Base-by-base conservation (phyloP, 2,113 vertebrate genomes). In the Scalopus aquaticus region DNA sequence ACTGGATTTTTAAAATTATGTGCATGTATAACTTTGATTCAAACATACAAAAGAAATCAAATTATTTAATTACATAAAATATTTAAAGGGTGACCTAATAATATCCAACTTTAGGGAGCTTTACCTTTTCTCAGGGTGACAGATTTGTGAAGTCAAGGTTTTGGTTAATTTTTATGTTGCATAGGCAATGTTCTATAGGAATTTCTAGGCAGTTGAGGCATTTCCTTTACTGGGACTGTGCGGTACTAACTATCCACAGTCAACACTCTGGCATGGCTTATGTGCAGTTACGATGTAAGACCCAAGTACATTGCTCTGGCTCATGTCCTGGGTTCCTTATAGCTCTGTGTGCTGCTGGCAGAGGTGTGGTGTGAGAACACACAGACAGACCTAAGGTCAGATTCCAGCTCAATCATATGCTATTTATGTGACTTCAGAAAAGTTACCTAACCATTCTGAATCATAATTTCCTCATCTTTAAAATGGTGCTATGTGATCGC, bases 391-490 rank as follows among this genome's bases (percentile, higher is more conserved):
- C 42, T 8, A 30, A 84, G 56, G 82, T 80, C 62, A 94, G 60
- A 79, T 35, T 84, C 72, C 54, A 91, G 76, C 85, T 95, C 80
- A 80, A 46, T 80, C 42, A 44, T 35, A 46, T 51, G 49, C 46
- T 76, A 11, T 73, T 60, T 60, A 26, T 72, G 56, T 89, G 86
- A 79, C 74, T 51, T 95, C 87, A 91, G 92, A 85, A 84, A 82
- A 78, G 49, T 93, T 80, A 78, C 89, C 60, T 92, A 80, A 88
- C 64, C 35, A 67, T 26, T 90, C 56, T 73, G 62, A 74, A 84
- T 24, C 49, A 65, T 72, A 51, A 83, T 85, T 91, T 93, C 39
- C 79, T 91, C 73, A 79, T 91, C 78, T 60, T n/a, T 95, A 79
- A 82, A 82, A 86, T 86, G 73, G 86, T 56, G 69, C 67, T 80